These are phyloP conservation scores for Drosophila miranda DNA, from an alignment of 1,140 invertebrate genomes.

Conservation along the genomic window DNA sequence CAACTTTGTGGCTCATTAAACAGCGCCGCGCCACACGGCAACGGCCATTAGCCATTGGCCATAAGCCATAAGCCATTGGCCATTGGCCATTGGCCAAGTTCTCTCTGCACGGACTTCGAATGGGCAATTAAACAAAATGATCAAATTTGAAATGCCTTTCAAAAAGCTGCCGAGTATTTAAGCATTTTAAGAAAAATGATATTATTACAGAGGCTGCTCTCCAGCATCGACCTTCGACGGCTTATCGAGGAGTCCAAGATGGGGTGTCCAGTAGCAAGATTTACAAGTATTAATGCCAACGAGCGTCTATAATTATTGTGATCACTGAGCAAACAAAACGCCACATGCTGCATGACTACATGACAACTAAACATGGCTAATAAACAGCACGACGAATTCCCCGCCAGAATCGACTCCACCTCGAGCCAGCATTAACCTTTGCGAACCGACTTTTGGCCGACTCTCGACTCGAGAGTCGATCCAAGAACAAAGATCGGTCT, in stretches of 20 bases:
- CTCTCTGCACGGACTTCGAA: constrained; percentile 26
- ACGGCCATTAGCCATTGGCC: too few relatives aligned
- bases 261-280: constrained; percentile 18
- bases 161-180: constrained; percentile 5
- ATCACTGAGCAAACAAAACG: constrained; percentile 28
- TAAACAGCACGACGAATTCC: neutral
- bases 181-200: constrained; percentile 17
- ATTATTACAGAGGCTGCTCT: constrained; percentile 10
- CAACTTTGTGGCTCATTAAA: constrained; percentile 45
- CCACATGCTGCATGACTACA: constrained; percentile 8
- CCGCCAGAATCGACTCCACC: neutral
- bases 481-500: constrained; percentile 20
- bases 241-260: too few relatives aligned
- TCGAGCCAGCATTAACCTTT: constrained; percentile 15
- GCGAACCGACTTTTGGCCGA: neutral
- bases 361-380: constrained; percentile 2
- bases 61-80: too few relatives aligned
- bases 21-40: neutral
- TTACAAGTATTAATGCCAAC: constrained; percentile 24
- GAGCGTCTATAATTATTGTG: constrained; percentile 25
- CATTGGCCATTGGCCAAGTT: too few relatives aligned
- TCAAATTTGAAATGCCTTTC: constrained; percentile 41
- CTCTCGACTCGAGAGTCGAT: neutral
- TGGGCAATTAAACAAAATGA: constrained; percentile 27
- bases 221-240: constrained; percentile 19